A percentile compares a stretch with the other conserved stretches of the same genome.
These are phyloP conservation scores for Yponomeuta evonymella DNA, from an alignment of 2,888 invertebrate species.

Conservation along the genomic window DNA sequence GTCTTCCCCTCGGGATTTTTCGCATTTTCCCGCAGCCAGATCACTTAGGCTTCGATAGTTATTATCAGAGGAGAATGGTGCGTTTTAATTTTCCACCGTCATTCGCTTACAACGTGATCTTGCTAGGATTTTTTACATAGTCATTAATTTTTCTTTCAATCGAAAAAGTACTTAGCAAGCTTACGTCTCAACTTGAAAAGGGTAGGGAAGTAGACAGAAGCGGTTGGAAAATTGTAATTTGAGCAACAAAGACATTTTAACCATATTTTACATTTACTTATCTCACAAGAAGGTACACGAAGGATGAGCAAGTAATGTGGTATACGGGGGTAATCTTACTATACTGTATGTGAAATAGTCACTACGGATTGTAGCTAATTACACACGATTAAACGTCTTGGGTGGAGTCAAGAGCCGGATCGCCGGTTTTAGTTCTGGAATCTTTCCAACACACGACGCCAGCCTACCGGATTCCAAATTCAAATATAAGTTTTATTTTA, in stretches of 20 bases:
- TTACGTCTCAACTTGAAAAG: not conserved
- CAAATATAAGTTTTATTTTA: conserved; percentile 7
- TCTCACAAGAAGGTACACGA: too few species aligned
- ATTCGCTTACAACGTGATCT: conserved; percentile 61
- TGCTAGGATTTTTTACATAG: conserved; percentile 53
- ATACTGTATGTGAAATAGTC: not conserved
- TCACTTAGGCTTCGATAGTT: conserved; percentile 75
- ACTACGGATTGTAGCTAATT: conserved; percentile 8
- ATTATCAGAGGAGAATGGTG: conserved; percentile 58
- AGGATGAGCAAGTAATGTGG: not conserved
- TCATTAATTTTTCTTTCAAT: conserved; percentile 59
- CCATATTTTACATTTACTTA: not conserved
- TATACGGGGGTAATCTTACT: not conserved
- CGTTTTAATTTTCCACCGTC: conserved; percentile 73
- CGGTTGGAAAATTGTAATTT: not conserved
- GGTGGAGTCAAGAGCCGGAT: conserved; percentile 62
- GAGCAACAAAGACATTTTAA: not conserved
- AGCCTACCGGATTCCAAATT: conserved; percentile 34
- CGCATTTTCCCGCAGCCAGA: conserved; percentile 51
- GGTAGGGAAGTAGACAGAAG: not conserved
- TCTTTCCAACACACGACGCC: conserved; percentile 42
- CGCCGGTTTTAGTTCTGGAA: conserved; percentile 64
- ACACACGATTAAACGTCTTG: conserved; percentile 45
- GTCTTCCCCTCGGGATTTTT: conserved; percentile 63
- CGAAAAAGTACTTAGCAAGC: conserved; percentile 27